Evolutionary conservation across 2,888 invertebrate species (phyloP).

Genomic region (Xylota segnis): DNA sequence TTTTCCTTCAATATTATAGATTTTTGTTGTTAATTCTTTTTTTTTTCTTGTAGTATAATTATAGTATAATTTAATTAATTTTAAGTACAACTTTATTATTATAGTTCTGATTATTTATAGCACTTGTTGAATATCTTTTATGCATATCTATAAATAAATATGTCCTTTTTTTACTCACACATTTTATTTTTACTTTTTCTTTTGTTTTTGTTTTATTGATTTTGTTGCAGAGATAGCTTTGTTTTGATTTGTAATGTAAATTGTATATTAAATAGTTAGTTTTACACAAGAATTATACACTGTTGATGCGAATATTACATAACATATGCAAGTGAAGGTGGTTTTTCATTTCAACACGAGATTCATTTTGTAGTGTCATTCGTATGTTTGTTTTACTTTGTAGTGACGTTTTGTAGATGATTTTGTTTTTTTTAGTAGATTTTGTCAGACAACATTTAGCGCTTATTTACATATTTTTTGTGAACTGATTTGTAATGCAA

Average conservation of each 20-base stretch:
- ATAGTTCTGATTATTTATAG: conserved; percentile 62
- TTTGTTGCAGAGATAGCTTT: conserved; percentile 8
- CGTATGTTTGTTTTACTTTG: not conserved
- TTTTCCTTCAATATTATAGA: conserved; percentile 27
- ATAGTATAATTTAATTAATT: conserved; percentile 51
- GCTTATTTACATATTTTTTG: too few relatives aligned
- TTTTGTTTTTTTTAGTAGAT: not conserved
- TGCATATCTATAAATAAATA: conserved; percentile 72
- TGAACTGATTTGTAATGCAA: too few relatives aligned
- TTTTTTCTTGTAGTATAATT: conserved; percentile 53
- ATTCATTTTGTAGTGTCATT: conserved; percentile 1
- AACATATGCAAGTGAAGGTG: conserved; percentile 33
- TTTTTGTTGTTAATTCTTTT: conserved; percentile 48
- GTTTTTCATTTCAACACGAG: conserved; percentile 13
- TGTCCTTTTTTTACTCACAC: conserved; percentile 46
- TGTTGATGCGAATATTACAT: conserved; percentile 45
- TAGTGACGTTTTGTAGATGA: not conserved
- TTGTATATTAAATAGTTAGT: conserved; percentile 43
- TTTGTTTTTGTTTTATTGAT: conserved; percentile 1
- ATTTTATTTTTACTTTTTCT: conserved; percentile 11
- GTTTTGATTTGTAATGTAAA: conserved; percentile 25
- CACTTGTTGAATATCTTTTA: conserved; percentile 72
- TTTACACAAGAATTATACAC: conserved; percentile 42
- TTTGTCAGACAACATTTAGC: too few relatives aligned
- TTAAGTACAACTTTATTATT: conserved; percentile 54